Evolutionary conservation across 2,113 vertebrate genomes (phyloP).

Genomic region (Tringa solitaria): DNA sequence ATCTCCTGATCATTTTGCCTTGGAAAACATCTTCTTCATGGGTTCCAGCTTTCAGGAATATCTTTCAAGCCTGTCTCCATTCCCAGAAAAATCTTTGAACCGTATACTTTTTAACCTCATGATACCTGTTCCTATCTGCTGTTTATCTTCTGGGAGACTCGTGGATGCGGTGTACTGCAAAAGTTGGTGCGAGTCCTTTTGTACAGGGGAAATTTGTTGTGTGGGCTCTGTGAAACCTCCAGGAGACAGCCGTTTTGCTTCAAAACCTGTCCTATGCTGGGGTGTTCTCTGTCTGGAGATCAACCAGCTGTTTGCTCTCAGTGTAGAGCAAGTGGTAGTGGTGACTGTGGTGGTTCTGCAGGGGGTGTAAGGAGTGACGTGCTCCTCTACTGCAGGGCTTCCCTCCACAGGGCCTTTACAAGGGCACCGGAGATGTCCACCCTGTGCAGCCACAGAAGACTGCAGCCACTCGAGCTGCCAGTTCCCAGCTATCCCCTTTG

Average conservation of each 20-base stretch:
- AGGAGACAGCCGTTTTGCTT: neutral
- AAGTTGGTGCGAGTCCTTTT: fast-evolving
- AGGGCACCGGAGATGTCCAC: neutral
- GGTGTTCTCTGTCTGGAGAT: neutral
- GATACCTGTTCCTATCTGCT: neutral
- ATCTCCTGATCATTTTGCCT: neutral
- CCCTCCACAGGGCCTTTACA: fast-evolving
- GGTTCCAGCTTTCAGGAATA: neutral
- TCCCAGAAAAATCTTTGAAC: neutral
- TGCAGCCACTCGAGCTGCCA: neutral
- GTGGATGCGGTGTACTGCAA: neutral
- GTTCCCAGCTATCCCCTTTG: neutral
- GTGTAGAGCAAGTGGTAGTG: neutral
- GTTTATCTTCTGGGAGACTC: neutral
- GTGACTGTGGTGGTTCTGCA: fast-evolving
- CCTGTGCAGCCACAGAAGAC: neutral
- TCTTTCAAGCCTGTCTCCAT: neutral
- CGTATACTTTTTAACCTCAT: neutral
- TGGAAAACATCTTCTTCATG: neutral
- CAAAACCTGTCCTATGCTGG: no score
- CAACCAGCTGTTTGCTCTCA: neutral
- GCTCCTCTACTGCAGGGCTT: neutral
- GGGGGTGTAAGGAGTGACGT: neutral
- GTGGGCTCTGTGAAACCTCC: neutral
- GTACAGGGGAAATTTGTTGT: neutral